phyloP scores from a whole-genome alignment of 2,797 vertebrate species.

The Amniataba percoides region DNA sequence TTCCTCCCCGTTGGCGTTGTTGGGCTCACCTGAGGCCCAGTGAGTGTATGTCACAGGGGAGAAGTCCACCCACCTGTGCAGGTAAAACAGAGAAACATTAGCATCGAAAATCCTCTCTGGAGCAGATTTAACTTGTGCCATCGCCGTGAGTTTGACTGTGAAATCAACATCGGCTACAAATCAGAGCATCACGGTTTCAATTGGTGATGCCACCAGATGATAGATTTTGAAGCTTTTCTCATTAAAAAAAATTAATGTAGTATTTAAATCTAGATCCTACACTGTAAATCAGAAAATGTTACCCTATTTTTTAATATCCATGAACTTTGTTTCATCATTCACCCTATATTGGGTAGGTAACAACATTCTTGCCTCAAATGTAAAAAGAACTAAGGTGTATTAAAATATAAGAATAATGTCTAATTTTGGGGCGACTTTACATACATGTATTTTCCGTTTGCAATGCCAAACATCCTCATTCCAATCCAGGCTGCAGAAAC shows the following conservation, averaged over 20 bases:
- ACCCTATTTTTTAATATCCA: not conserved
- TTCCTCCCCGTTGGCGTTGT: conserved; percentile 86
- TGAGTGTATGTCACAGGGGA: conserved; percentile 83
- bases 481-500: conserved; percentile 83
- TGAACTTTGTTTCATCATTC: not conserved
- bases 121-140: not conserved
- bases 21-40: conserved; percentile 86
- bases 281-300: not conserved
- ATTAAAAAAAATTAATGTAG: not conserved
- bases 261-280: not conserved
- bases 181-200: not conserved
- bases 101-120: not conserved
- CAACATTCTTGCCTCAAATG: not conserved
- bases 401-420: not conserved
- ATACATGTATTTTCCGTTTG: conserved; percentile 79
- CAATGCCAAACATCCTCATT: conserved; percentile 75
- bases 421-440: conserved; percentile 31
- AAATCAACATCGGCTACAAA: not conserved
- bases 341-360: not conserved
- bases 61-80: conserved; percentile 82
- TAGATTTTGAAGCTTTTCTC: not conserved
- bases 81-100: not conserved
- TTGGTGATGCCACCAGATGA: not conserved
- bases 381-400: not conserved
- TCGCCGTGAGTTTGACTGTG: not conserved